Evolutionary conservation across 2,113 vertebrate genomes (phyloP).

Genomic region (Nothocercus nigrocapillus): DNA sequence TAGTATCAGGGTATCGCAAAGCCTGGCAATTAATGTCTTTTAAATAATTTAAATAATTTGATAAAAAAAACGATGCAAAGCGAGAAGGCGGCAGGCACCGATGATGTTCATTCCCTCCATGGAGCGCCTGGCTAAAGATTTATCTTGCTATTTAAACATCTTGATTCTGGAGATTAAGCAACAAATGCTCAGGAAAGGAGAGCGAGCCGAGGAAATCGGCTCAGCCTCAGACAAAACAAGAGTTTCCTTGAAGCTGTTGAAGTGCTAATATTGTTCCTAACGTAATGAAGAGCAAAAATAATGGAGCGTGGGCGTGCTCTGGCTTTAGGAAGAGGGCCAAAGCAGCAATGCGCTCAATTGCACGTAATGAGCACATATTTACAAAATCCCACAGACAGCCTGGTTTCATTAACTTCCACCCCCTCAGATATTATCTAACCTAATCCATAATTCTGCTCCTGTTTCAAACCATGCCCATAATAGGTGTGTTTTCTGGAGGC

Average conservation of each 20-base stretch:
- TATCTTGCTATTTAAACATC: conserved; percentile 4
- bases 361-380: not conserved
- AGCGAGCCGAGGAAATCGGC: not conserved
- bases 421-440: not conserved
- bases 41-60: not conserved
- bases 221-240: not conserved
- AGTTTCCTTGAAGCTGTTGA: not conserved
- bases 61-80: not conserved
- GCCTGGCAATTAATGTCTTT: not conserved
- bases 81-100: not conserved
- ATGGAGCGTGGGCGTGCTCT: not conserved
- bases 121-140: not conserved
- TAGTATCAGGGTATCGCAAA: not conserved
- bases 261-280: not conserved
- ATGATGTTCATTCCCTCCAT: not conserved
- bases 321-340: not conserved
- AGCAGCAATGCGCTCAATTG: not conserved
- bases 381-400: not conserved
- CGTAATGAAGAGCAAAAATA: not conserved
- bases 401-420: not conserved
- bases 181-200: not conserved
- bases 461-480: not conserved
- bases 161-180: not conserved
- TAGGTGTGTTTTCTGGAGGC: not conserved
- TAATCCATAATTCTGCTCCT: not conserved